Conservation (phyloP, 2,797 vertebrate genomes). For the Hippocampus kuda region DNA sequence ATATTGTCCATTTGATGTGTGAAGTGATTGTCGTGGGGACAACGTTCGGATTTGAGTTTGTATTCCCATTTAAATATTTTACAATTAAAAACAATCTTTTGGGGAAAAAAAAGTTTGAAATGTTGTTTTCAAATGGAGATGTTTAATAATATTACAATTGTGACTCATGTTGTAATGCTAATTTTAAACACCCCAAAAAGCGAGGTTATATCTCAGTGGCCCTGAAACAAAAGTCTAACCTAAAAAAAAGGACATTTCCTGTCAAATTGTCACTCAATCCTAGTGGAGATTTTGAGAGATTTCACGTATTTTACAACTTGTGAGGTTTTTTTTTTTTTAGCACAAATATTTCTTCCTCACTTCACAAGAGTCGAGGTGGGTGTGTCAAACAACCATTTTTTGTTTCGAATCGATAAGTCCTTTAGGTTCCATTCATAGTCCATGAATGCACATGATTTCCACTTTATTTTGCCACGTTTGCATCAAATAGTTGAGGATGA, state of each 20-base stretch:
- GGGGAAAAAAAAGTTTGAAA: no score
- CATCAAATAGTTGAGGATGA: not conserved
- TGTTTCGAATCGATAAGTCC: not conserved
- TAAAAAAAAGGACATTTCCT: not conserved
- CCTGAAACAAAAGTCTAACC: not conserved
- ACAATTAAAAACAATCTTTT: no score
- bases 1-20: not conserved
- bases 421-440: not conserved
- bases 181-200: not conserved
- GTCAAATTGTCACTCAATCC: not conserved
- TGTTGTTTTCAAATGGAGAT: no score
- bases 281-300: not conserved
- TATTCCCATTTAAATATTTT: no score
- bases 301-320: no score
- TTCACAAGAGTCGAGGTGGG: not conserved
- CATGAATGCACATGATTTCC: not conserved
- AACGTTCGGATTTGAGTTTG: not conserved
- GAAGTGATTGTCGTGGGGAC: not conserved
- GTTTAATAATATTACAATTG: no score
- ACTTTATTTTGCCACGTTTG: not conserved
- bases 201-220: not conserved
- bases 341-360: not conserved
- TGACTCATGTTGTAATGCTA: no score
- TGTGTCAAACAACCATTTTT: not conserved
- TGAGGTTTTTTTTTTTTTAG: not conserved